Base-by-base conservation (phyloP, 2,797 vertebrate species). In the Mastacembelus armatus region DNA sequence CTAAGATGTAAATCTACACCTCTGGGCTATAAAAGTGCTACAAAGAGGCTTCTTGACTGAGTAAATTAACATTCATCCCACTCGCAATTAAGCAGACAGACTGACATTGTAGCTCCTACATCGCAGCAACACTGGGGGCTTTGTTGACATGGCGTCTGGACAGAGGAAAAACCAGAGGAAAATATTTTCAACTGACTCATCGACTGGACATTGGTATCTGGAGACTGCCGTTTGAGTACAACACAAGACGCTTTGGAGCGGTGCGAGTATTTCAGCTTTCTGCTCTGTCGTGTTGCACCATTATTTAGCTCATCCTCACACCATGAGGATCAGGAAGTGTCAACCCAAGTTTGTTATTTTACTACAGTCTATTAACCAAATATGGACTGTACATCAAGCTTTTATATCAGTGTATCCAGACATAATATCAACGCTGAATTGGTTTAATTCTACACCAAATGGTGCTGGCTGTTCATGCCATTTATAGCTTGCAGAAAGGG, bases 151-250 rank as follows among this genome's bases (percentile, higher is more conserved):
- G 91, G 91, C 89, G 89, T 92, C 93, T 92, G 92, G 91, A 92
- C 80, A 77, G 86, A 88, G 90, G 84, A 84, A 90, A 89, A 81
- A 86, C 55, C 88, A 90, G 85, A 92, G 93, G 91, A 92, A 94
- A 92, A 92, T 94, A 93, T 94, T 93, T 93, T 88, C 81, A 80
- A 91, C 91, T 93, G 93, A 94, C 86, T 94, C 93, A 95, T 92
- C 88, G 76, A 75, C 84, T 91, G 87, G 83, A 91, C 89, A 82
- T 89, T 84, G 85, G 87, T 85, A 89, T 93, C 88, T 89, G 90
- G 80, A 73, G 71, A 83, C 71, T 56, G 59, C 68, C 83, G 75
- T 83, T 71, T 49, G 68, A 73, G 74, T 58, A 71, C 85, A 88
- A 89, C 85, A 92, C 83, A 91, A 91, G 78, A 89, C 44, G 36